Percentiles rank a stretch among this genome's conserved stretches.
phyloP scores from a whole-genome alignment of 2,113 vertebrate genomes.

The Microcebus murinus region DNA sequence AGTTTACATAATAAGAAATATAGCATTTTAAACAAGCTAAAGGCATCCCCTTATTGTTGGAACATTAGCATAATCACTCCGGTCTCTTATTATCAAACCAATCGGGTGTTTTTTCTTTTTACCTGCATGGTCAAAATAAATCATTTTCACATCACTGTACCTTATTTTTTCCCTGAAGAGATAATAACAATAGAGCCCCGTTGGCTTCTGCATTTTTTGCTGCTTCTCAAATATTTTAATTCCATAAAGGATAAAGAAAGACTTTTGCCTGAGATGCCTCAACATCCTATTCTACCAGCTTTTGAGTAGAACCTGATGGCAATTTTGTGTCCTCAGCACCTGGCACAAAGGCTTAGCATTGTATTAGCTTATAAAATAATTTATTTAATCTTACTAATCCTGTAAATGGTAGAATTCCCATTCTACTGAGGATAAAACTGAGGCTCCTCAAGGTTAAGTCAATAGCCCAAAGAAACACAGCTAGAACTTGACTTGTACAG shows the following conservation, averaged over 20 bases:
- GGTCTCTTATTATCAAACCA: neutral
- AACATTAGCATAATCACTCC: slow-evolving; percentile 2
- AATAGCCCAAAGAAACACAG: neutral
- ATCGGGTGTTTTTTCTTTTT: neutral
- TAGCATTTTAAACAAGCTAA: neutral
- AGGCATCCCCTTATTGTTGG: neutral
- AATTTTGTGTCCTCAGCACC: neutral
- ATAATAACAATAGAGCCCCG: neutral
- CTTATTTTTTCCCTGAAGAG: neutral
- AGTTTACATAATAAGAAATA: neutral
- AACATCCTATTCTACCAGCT: neutral
- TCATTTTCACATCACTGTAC: neutral
- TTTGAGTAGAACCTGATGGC: neutral
- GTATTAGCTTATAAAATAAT: neutral
- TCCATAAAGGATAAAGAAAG: neutral
- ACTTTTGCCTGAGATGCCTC: neutral
- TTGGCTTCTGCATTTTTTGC: neutral
- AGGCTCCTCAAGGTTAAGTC: neutral
- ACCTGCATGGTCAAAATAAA: slow-evolving; percentile 5
- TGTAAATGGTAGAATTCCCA: neutral
- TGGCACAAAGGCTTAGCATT: neutral
- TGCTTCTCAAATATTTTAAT: slow-evolving; percentile 13
- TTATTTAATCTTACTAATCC: neutral
- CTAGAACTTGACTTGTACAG: neutral
- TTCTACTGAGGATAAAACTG: neutral